A percentile compares a stretch with the other conserved stretches of the same genome.
Conservation (phyloP, 2,113 vertebrate species). For the Gobiocypris rarus region DNA sequence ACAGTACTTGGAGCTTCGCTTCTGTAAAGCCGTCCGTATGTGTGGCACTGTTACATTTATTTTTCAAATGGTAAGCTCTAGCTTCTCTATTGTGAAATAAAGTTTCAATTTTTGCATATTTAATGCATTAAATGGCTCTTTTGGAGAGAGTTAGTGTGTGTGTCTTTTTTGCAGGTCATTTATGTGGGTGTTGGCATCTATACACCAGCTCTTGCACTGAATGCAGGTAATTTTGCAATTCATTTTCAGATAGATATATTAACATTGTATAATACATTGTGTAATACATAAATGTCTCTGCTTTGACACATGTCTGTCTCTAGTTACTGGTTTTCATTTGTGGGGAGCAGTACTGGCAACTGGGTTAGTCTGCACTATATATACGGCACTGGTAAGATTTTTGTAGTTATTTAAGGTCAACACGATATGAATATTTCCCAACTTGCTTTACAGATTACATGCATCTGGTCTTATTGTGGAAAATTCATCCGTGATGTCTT, state of each 20-base stretch:
- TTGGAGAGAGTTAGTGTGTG: neutral
- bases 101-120: neutral
- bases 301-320: constrained; percentile 3
- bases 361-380: constrained; percentile 87
- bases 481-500: neutral
- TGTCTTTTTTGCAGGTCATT: constrained; percentile 77
- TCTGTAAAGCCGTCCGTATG: constrained; percentile 85
- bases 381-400: constrained; percentile 84
- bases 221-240: constrained; percentile 78
- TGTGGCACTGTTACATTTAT: constrained; percentile 92
- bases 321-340: constrained; percentile 91
- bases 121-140: constrained; percentile 1
- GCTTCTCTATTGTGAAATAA: neutral
- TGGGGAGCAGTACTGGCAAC: constrained; percentile 88
- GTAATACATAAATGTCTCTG: neutral
- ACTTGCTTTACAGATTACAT: neutral
- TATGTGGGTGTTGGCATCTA: constrained; percentile 92
- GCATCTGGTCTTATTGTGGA: neutral
- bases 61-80: constrained; percentile 88
- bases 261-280: no score
- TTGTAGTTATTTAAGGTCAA: neutral
- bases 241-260: neutral
- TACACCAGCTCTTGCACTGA: constrained; percentile 86
- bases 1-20: constrained; percentile 94
- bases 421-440: no score